These are phyloP conservation scores for Uropsilus gracilis DNA, from an alignment of 2,113 vertebrate species.

Conservation along the genomic window DNA sequence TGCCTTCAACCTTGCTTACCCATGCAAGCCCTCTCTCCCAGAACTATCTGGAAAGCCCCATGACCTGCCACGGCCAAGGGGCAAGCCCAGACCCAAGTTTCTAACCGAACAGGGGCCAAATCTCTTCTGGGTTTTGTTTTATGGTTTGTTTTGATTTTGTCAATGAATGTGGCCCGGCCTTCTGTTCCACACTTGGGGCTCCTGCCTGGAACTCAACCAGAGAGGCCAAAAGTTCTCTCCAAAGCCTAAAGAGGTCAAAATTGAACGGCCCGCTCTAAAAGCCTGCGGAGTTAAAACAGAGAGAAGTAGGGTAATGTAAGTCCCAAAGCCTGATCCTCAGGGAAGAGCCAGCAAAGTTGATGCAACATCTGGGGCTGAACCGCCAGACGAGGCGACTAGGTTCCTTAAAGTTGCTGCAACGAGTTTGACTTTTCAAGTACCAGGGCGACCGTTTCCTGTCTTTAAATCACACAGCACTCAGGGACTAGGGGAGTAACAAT, in stretches of 20 bases:
- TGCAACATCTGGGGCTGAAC: neutral
- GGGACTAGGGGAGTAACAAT: neutral
- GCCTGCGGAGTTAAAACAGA: neutral
- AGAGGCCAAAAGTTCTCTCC: neutral
- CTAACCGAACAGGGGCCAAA: neutral
- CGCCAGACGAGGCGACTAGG: neutral
- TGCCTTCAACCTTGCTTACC: neutral
- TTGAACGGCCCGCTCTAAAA: constrained; percentile 37
- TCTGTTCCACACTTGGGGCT: neutral
- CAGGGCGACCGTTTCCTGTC: neutral
- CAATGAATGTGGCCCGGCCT: neutral
- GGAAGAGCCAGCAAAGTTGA: neutral
- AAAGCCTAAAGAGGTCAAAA: constrained; percentile 33
- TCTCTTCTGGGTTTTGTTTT: neutral
- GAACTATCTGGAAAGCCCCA: neutral
- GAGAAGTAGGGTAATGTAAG: neutral
- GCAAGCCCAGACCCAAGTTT: neutral
- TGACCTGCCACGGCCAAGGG: constrained; percentile 10
- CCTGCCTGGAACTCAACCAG: constrained; percentile 42
- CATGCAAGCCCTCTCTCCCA: neutral
- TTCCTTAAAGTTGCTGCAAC: constrained; percentile 40
- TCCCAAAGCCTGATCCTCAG: constrained; percentile 22
- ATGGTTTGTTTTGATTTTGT: neutral
- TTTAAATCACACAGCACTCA: constrained; percentile 1
- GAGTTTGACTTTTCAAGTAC: constrained; percentile 62